Base-by-base conservation (phyloP, 2,888 invertebrate species). In the Dicranocentrus wangi region DNA sequence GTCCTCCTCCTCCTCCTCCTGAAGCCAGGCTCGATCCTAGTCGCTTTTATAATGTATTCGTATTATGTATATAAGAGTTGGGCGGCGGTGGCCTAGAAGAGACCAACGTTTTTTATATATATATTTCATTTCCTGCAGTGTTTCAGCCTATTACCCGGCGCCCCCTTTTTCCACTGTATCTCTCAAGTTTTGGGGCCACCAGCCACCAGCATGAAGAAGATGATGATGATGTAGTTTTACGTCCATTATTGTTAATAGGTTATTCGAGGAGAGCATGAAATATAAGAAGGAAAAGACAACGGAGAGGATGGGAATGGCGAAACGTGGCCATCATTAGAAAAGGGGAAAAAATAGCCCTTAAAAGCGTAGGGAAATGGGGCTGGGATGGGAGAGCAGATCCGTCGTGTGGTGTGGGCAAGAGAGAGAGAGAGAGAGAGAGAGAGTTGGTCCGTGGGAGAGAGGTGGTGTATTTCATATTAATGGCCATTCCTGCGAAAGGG, bases 381-480 rank as follows among this genome's bases (percentile, higher is more conserved):
- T n/a, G n/a, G n/a, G n/a, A n/a, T n/a, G n/a, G n/a, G n/a, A n/a
- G n/a, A n/a, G n/a, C n/a, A n/a, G n/a, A n/a, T n/a, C n/a, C n/a
- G n/a, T n/a, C n/a, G n/a, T n/a, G n/a, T n/a, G n/a, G n/a, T n/a
- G n/a, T n/a, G n/a, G n/a, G n/a, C 39, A 39, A 7, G 13, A 39
- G 13, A 39, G 39, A 39, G 39, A 39, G 8, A 13, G 39, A 39
- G 39, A 7, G 43, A 58, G 43, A 75, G 66, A 43, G 75, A 66
- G 27, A 66, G 65, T 53, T 51, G n/a, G 17, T 8, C 55, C 21
- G 68, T 55, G n/a, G 65, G n/a, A 65, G 5, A 42, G 25, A 58
- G 58, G 71, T n/a, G n/a, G n/a, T 61, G 43, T 75, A 71, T 65
- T 71, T 66, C 58, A 71, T 78, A 71, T 78, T 77, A 78, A 78